Base-by-base conservation (phyloP, 1,140 invertebrate genomes). In the Zophobas morio region DNA sequence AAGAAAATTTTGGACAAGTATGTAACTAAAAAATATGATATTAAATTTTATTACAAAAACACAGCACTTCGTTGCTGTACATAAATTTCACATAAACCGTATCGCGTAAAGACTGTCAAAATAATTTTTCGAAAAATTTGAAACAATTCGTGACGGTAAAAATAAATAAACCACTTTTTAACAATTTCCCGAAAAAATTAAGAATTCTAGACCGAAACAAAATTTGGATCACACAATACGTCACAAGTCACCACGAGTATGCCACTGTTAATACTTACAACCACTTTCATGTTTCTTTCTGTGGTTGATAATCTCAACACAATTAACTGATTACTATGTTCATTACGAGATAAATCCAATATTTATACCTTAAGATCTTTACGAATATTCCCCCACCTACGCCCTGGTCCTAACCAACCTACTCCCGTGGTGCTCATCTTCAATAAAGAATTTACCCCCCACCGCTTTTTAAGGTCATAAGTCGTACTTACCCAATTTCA, bases 401-500 rank as follows among this genome's bases (percentile, higher is more conserved):
- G 36, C 34, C 66, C 63, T 53, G 51, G 42, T 37, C 54, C 40
- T 39, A 76, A 54, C 42, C 47, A 76, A 54, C 42, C 47, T 40
- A 54, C 75, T 53, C 66, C 63, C 40, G 39, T 47, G 36, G 34
- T 37, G 54, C 51, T 73, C 71, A 56, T 75, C 54, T 51, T 75
- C 56, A 75, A 75, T 66, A 63, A 66, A 60, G 49, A 63, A 75
- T 47, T 75, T 75, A 47, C 76, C 70, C 40, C 70, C 70, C 76
- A 72, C 53, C 60, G 37, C 37, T 47, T 42, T 40, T 70, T 71
- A 54, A 76, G 42, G 57, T 70, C 56, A 70, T 73, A 76, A 76
- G 63, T 76, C 66, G 54, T 71, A 76, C 57, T 76, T 76, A 76
- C 75, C 75, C 39, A 76, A 76, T 76, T 76, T 76, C 63, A 71